Percentiles rank a stretch among this genome's conserved stretches.
Evolutionary conservation across 2,113 vertebrate genomes (phyloP).

Genomic region (Aleadryas rufinucha): DNA sequence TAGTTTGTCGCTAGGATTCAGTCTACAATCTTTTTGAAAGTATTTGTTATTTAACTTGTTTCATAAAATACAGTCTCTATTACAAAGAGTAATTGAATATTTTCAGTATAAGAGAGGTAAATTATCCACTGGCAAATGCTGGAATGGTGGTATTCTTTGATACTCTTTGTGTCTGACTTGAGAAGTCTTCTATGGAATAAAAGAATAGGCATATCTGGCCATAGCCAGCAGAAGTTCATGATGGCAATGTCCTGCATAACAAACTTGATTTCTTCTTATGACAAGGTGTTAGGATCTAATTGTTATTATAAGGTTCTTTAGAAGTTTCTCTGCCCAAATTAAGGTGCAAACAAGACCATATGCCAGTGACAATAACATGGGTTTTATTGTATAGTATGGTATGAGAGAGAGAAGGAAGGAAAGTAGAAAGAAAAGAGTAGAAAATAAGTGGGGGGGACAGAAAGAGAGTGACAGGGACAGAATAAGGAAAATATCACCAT

Average conservation of each 20-base stretch:
- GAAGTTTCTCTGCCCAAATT: too few relatives aligned
- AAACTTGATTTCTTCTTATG: background rate
- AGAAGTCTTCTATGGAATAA: background rate
- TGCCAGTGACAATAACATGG: too few relatives aligned
- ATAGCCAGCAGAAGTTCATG: background rate
- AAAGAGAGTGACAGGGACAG: too few relatives aligned
- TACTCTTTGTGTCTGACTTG: background rate
- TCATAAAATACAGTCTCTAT: background rate
- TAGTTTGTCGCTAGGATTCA: background rate
- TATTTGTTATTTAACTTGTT: background rate
- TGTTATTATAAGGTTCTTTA: too few relatives aligned
- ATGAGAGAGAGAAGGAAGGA: too few relatives aligned
- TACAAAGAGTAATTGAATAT: background rate
- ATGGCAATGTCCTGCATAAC: background rate
- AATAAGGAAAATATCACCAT: too few relatives aligned
- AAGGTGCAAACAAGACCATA: too few relatives aligned
- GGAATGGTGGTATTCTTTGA: background rate
- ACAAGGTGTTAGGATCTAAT: too few relatives aligned
- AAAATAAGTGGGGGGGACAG: too few relatives aligned
- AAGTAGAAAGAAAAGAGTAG: too few relatives aligned
- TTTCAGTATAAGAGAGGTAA: background rate
- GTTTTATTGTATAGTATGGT: too few relatives aligned
- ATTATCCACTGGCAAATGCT: background rate
- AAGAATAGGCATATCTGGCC: background rate
- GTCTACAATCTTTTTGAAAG: background rate